phyloP scores from a whole-genome alignment of 2,113 vertebrate genomes.

The Oplegnathus fasciatus region DNA sequence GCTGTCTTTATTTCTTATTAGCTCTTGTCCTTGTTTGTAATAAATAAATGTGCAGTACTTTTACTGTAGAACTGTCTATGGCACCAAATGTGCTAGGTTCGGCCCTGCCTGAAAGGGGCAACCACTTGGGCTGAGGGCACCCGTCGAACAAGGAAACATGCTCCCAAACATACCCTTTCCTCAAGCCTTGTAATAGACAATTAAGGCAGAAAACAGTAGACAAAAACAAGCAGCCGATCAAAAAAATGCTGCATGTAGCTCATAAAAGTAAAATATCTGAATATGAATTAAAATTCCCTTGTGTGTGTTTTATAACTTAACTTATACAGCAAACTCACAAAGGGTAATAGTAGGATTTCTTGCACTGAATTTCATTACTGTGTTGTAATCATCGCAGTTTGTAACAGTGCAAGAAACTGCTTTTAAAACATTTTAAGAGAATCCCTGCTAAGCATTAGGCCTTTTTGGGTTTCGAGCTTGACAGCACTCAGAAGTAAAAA shows the following conservation, averaged over 20 bases:
- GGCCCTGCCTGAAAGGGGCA: neutral
- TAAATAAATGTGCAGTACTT: no score
- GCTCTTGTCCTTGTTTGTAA: no score
- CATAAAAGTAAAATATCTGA: neutral
- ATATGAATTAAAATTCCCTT: neutral
- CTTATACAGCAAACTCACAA: neutral
- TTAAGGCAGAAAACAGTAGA: neutral
- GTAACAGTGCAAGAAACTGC: neutral
- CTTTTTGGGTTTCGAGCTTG: neutral
- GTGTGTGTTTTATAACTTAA: neutral
- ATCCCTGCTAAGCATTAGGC: neutral
- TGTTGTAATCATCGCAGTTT: neutral
- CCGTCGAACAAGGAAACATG: neutral
- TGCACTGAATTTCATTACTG: neutral
- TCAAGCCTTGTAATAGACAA: no score
- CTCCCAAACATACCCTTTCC: neutral
- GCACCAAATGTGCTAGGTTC: no score
- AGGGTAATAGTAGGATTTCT: neutral
- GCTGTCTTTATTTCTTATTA: no score
- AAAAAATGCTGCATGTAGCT: neutral
- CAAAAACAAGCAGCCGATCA: neutral
- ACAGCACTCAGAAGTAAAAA: slow-evolving; percentile 45
- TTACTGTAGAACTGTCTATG: no score
- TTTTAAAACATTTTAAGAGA: neutral
- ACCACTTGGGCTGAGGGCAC: neutral